Base-by-base conservation (phyloP, 2,113 vertebrate species). In the Dolichotis patagonum region DNA sequence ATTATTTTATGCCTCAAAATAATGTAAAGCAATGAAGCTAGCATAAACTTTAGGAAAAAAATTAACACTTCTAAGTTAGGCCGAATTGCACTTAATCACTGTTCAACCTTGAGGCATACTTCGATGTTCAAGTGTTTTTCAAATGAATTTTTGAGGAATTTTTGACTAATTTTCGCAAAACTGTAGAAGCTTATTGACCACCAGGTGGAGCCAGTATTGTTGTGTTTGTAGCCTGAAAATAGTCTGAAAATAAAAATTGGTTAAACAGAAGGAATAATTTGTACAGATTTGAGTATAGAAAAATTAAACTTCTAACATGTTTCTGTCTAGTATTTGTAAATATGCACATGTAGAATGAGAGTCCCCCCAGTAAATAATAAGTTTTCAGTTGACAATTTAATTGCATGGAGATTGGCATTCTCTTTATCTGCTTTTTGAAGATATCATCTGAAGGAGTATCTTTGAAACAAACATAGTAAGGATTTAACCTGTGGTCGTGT, bases 141-240 rank as follows among this genome's bases (percentile, higher is more conserved):
- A 52, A 52, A 52, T 52, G 7, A 52, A 52, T 52, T 52, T 49
- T 49, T 49, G 46, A 49, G 6, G 5, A 49, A 49, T 49, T 49
- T 52, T 85, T 73, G 24, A 92, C 67, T 92, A 65, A 60, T 90
- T 82, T 96, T 93, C 22, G 52, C 90, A 65, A 81, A 91, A 62
- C 11, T 78, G 7, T 49, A 43, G 30, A 84, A 52, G 60, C 52
- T 95, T 96, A 73, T 91, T 96, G 94, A 85, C 97, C 98, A 98
- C 96, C 96, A 98, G 97, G 91, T 98, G 98, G 98, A 98, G 98
- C 97, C 85, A 98, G n/a, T 92, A 96, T 97, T 96, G 85, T 97
- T 98, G 69, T 41, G 78, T 96, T 83, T 91, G 19, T 93, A 93
- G 30, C 24, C 81, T 94, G 22, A 87, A 93, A 97, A 92, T 81